phyloP scores from a whole-genome alignment of 2,113 vertebrate genomes.

The Kobus ellipsiprymnus region DNA sequence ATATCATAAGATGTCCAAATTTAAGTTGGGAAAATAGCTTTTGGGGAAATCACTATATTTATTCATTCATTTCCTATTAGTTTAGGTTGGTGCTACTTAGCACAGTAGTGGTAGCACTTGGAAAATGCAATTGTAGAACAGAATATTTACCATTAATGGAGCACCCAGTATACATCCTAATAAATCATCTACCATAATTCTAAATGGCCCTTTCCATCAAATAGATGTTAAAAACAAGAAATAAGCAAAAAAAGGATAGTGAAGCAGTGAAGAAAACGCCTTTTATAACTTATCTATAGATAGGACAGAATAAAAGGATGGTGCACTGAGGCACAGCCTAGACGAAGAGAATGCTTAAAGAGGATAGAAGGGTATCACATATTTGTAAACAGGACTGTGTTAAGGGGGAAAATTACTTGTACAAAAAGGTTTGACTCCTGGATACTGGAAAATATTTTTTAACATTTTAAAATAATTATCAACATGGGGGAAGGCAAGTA shows the following conservation, averaged over 20 bases:
- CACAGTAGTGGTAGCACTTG: not conserved
- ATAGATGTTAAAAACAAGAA: not conserved
- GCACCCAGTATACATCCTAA: not conserved
- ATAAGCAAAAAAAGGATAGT: not conserved
- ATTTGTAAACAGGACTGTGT: not conserved
- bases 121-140: not conserved
- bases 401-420: fast-evolving
- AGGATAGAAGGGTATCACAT: not conserved
- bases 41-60: not conserved
- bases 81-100: not conserved
- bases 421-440: not conserved
- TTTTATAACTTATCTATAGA: not conserved
- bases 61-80: not conserved
- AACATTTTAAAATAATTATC: not conserved
- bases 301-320: not conserved
- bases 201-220: not conserved
- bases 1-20: not conserved
- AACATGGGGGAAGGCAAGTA: not conserved
- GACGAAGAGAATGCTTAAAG: not conserved
- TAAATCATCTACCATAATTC: not conserved
- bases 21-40: not conserved
- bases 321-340: not conserved
- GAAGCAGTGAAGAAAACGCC: not conserved
- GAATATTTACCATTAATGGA: not conserved
- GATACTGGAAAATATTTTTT: not conserved